These are phyloP conservation scores for Scyliorhinus canicula DNA, from an alignment of 2,797 vertebrate genomes.

Conservation along the genomic window DNA sequence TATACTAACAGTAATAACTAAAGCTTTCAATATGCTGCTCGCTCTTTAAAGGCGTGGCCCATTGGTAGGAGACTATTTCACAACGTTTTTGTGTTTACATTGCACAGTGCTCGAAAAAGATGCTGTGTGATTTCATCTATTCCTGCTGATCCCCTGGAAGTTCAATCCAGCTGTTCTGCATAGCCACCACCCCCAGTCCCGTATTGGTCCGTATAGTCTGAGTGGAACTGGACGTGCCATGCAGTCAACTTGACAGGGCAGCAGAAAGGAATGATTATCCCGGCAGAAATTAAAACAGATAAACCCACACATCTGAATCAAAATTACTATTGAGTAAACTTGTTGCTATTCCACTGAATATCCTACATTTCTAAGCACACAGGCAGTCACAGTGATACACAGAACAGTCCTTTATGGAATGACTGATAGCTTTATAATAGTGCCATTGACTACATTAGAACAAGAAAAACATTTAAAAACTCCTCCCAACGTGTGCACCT, in stretches of 20 bases:
- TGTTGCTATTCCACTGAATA: conserved; percentile 86
- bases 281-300: not conserved
- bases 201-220: conserved; percentile 59
- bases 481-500: conserved; percentile 86
- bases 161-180: conserved; percentile 55
- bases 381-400: conserved; percentile 99
- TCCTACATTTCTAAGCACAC: conserved; percentile 96
- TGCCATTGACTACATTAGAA: conserved; percentile 95
- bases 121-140: conserved; percentile 74
- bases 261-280: conserved; percentile 73
- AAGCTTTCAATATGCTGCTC: not conserved
- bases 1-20: not conserved
- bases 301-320: conserved; percentile 71
- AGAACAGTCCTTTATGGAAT: conserved; percentile 95
- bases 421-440: conserved; percentile 97
- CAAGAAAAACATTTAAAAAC: conserved; percentile 98
- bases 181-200: conserved; percentile 61
- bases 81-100: conserved; percentile 47
- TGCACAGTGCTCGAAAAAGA: conserved; percentile 96
- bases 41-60: not conserved
- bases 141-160: conserved; percentile 42
- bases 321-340: conserved; percentile 91
- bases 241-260: conserved; percentile 71
- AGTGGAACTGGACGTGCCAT: conserved; percentile 64
- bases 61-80: too few relatives aligned